Evolutionary conservation across 2,797 vertebrate species (phyloP).

Genomic region (Crocidura indochinensis): DNA sequence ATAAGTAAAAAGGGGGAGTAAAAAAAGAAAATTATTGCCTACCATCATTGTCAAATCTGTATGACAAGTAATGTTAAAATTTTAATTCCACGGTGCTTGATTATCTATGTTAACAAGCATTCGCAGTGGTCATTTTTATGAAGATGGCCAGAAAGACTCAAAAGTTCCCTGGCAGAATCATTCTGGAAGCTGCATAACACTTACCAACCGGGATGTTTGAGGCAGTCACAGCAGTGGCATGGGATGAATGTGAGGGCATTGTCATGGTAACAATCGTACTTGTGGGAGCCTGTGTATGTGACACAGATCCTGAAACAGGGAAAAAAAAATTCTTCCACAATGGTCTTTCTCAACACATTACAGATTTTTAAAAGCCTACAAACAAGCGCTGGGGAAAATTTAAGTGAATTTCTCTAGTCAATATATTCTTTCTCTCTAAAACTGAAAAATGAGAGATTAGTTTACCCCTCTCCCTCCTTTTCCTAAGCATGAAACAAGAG

Average conservation of each 20-base stretch:
- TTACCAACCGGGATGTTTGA: constrained; percentile 99
- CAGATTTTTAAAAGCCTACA: constrained; percentile 34
- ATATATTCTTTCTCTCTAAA: constrained; percentile 21
- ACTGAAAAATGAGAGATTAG: neutral
- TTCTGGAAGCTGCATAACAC: constrained; percentile 77
- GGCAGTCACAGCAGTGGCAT: constrained; percentile 97
- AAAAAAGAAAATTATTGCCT: neutral
- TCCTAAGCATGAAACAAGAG: neutral
- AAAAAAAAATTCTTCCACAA: constrained; percentile 58
- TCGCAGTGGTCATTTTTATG: neutral
- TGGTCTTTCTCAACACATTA: constrained; percentile 12
- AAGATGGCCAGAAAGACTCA: neutral
- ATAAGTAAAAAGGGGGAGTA: too few relatives aligned
- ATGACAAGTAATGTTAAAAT: constrained; percentile 27
- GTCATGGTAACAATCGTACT: constrained; percentile 98
- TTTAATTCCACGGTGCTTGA: constrained; percentile 8
- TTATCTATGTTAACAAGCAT: constrained; percentile 23
- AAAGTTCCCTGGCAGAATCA: neutral
- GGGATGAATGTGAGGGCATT: constrained; percentile 98
- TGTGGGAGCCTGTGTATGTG: constrained; percentile 96
- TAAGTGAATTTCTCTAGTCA: constrained; percentile 2
- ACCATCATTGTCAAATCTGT: constrained; percentile 12
- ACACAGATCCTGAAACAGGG: constrained; percentile 92
- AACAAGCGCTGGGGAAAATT: constrained; percentile 22
- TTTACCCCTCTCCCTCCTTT: neutral